Percentiles rank a stretch among this genome's conserved stretches.
These are phyloP conservation scores for Lynx canadensis DNA, from an alignment of 2,113 vertebrate genomes.

Conservation along the genomic window DNA sequence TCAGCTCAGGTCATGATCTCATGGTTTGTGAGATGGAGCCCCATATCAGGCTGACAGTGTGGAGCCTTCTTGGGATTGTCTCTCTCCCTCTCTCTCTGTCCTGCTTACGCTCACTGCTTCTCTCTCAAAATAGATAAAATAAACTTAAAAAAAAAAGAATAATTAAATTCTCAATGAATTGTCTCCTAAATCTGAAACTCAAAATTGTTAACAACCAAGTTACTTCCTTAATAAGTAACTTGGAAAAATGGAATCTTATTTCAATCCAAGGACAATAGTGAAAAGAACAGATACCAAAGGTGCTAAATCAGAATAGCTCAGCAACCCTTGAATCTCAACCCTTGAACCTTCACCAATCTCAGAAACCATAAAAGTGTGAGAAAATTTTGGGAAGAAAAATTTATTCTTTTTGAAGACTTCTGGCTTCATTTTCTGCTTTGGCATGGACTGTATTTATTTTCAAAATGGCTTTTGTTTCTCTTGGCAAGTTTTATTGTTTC, in stretches of 20 bases:
- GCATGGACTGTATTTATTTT: conserved; percentile 92
- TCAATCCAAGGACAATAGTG: neutral
- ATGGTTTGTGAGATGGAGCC: too few species aligned
- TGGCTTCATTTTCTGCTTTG: conserved; percentile 89
- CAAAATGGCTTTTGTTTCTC: conserved; percentile 86
- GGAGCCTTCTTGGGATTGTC: too few species aligned
- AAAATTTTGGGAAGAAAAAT: conserved; percentile 80
- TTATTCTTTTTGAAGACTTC: conserved; percentile 84
- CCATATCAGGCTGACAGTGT: too few species aligned
- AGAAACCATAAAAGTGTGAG: conserved; percentile 79
- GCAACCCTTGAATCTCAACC: conserved; percentile 88
- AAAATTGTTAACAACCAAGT: neutral
- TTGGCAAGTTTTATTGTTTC: conserved; percentile 90
- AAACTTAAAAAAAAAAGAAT: too few species aligned
- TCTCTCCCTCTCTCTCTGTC: too few species aligned
- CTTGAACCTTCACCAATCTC: conserved; percentile 73
- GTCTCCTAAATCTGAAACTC: conserved; percentile 1
- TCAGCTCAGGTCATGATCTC: too few species aligned
- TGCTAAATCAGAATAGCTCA: conserved; percentile 92
- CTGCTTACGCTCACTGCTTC: too few species aligned
- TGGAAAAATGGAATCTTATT: neutral
- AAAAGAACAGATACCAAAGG: conserved; percentile 49
- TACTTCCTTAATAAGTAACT: neutral
- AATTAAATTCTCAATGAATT: conserved; percentile 25
- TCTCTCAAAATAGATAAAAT: too few species aligned